Percentiles rank a stretch among this genome's conserved stretches.
Evolutionary conservation across 2,888 invertebrate genomes (phyloP).

Genomic region (Penaeus monodon): DNA sequence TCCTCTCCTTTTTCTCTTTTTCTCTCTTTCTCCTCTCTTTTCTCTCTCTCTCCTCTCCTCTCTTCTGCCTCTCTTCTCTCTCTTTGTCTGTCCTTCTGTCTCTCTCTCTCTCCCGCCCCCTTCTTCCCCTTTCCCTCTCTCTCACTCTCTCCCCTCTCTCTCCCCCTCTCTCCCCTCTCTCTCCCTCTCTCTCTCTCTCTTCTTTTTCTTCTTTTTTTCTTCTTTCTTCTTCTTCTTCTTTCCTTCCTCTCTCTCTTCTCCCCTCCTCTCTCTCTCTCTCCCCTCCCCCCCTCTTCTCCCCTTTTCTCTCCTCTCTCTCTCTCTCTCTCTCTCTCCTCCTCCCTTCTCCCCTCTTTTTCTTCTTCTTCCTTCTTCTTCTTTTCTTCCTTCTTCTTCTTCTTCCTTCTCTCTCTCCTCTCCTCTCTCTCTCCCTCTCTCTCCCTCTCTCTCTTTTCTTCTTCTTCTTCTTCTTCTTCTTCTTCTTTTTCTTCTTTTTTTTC

Average conservation of each 20-base stretch:
- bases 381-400: neutral
- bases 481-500: neutral
- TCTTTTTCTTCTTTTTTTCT: neutral
- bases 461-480: neutral
- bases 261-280: neutral
- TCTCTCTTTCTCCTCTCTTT: too few relatives aligned
- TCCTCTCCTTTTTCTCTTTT: too few relatives aligned
- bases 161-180: too few relatives aligned
- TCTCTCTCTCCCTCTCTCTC: neutral
- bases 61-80: too few relatives aligned
- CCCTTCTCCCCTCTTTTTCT: too few relatives aligned
- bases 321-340: conserved; percentile 7
- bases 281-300: neutral
- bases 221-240: neutral
- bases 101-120: too few relatives aligned
- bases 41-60: too few relatives aligned
- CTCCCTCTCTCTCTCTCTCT: neutral
- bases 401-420: neutral
- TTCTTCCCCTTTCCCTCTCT: too few relatives aligned
- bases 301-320: neutral
- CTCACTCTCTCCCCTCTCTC: too few relatives aligned
- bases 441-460: neutral
- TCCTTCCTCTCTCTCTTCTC: conserved; percentile 3
- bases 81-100: too few relatives aligned
- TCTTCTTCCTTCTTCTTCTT: neutral